phyloP scores from a whole-genome alignment of 2,888 invertebrate genomes.

The Xestobium rufovillosum region DNA sequence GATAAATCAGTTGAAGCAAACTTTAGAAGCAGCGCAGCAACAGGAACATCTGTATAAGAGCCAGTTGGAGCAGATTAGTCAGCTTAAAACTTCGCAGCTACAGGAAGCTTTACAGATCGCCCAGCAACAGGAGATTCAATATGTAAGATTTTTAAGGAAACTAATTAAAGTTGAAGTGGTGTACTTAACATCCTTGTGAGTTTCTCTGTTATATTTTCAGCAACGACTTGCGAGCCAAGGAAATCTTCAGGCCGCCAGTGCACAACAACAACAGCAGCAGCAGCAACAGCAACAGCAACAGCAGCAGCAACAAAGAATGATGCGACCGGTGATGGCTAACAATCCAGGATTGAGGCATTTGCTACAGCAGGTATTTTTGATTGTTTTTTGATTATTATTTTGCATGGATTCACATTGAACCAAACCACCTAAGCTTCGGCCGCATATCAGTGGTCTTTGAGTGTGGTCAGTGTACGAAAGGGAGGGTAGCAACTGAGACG shows the following conservation, averaged over 20 bases:
- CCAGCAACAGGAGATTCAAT: slow-evolving; percentile 74
- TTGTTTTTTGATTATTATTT: slow-evolving; percentile 9
- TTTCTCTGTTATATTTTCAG: slow-evolving; percentile 23
- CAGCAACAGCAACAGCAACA: slow-evolving; percentile 26
- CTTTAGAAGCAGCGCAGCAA: slow-evolving; percentile 72
- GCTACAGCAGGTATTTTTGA: slow-evolving; percentile 60
- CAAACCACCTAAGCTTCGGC: too few relatives aligned
- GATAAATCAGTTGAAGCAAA: slow-evolving; percentile 69
- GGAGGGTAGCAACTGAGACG: too few relatives aligned
- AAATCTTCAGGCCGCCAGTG: slow-evolving; percentile 31
- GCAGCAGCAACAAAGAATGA: slow-evolving; percentile 53
- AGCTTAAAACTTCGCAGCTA: slow-evolving; percentile 50
- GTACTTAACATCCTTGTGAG: too few relatives aligned
- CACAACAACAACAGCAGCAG: slow-evolving; percentile 37
- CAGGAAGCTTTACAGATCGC: slow-evolving; percentile 64
- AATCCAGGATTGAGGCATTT: slow-evolving; percentile 76
- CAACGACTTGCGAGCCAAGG: slow-evolving; percentile 37
- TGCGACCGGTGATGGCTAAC: slow-evolving; percentile 65
- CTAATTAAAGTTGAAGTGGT: slow-evolving; percentile 2
- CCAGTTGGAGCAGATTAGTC: slow-evolving; percentile 66
- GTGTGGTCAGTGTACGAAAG: too few relatives aligned
- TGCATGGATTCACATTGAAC: too few relatives aligned
- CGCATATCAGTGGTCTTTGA: too few relatives aligned
- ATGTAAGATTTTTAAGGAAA: slow-evolving; percentile 34
- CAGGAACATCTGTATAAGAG: slow-evolving; percentile 71